Evolutionary conservation across 1,140 invertebrate species (phyloP), one percentile per base, ranked within the genome.

Genomic region (Drosophila azteca): DNA sequence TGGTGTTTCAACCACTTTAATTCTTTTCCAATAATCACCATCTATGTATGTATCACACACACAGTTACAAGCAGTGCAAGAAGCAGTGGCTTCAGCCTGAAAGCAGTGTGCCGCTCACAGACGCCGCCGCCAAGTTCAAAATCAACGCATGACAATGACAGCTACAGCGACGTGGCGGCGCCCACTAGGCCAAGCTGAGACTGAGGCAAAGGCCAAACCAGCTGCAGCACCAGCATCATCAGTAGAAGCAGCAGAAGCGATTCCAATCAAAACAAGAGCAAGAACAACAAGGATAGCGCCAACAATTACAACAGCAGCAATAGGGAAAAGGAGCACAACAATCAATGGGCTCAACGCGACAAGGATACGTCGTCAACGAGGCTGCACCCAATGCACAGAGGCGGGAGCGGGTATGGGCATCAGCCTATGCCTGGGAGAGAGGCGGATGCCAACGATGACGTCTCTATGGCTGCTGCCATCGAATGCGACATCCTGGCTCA

Each of bases 81-180:
- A 48, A 31, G 31, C 26, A 35, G 46, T 35, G 31, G 50, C 45
- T 39, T 39, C 11, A 48, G 31, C 41, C 26, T 22, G 24, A 60
- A 26, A 52, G 41, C 26, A 31, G 22, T 49, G 35, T 49, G 50
- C 45, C 48, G 51, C 48, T 39, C 52, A 49, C 44, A 60, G 11
- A 39, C 35, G 11, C 35, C 35, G 48, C 31, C 50, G 66, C 69
- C 82, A 87, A 87, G 78, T 87, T 87, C 82, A 87, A 88, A 87
- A 85, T 85, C 83, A 85, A 66, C 82, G 83, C 82, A 78, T 87
- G 83, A 88, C 78, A 87, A 87, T 87, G 82, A 87, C 83, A 87
- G 63, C 61, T 67, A 61, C 81, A 73, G 59, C 72, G 62, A 54
- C 72, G 63, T 71, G 80, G 79, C 79, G 75, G 75, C 11, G 35